Evolutionary conservation across 2,797 vertebrate species (phyloP).

Genomic region (Myripristis jacobus): DNA sequence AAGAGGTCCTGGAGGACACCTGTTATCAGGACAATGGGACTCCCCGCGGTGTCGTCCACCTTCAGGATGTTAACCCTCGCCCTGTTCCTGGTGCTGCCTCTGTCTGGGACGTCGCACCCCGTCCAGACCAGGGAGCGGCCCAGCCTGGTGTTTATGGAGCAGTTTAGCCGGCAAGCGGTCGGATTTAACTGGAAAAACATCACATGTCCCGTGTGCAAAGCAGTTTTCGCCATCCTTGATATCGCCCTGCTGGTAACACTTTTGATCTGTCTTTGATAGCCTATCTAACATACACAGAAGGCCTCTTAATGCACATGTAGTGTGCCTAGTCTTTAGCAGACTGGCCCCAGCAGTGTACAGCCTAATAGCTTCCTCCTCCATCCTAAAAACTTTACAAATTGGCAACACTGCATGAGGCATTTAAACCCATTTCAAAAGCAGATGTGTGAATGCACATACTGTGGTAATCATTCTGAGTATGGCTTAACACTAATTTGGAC

Average conservation of each 20-base stretch:
- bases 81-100: conserved; percentile 35
- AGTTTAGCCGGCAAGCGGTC: conserved; percentile 21
- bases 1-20: conserved; percentile 9
- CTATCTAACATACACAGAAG: too few relatives aligned
- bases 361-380: too few relatives aligned
- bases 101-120: conserved; percentile 54
- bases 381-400: too few relatives aligned
- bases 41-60: neutral
- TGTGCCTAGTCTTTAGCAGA: too few relatives aligned
- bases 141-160: conserved; percentile 43
- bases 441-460: too few relatives aligned
- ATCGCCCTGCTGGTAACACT: conserved; percentile 82
- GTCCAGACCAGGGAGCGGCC: conserved; percentile 8
- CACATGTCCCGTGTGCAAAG: conserved; percentile 80
- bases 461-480: too few relatives aligned
- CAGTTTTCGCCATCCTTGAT: conserved; percentile 79
- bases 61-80: conserved; percentile 28
- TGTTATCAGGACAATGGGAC: conserved; percentile 46
- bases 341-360: too few relatives aligned
- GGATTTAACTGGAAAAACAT: conserved; percentile 80
- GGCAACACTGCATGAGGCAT: too few relatives aligned
- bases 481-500: too few relatives aligned
- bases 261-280: neutral
- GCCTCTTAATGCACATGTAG: too few relatives aligned
- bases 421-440: too few relatives aligned